These are phyloP conservation scores for Drosophila falleni DNA, from an alignment of 2,888 invertebrate species.

Conservation along the genomic window DNA sequence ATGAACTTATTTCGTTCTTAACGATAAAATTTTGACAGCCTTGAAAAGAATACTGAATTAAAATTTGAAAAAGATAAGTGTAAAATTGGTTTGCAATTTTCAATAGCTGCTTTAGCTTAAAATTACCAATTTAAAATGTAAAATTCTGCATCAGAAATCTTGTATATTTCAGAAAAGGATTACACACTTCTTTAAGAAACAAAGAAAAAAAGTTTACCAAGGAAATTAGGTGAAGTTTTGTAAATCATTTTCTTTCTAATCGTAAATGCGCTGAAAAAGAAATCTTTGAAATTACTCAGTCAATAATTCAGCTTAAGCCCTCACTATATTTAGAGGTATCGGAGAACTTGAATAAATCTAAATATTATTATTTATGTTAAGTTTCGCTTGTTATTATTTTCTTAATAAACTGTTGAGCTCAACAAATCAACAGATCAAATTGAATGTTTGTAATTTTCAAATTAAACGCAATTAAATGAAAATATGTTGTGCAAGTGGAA, in stretches of 20 bases:
- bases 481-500: slow-evolving; percentile 54
- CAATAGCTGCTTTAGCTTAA: too few species aligned
- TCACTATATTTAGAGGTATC: too few species aligned
- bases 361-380: slow-evolving; percentile 2
- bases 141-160: too few species aligned
- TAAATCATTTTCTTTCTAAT: too few species aligned
- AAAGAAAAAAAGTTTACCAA: too few species aligned
- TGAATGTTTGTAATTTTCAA: slow-evolving; percentile 42
- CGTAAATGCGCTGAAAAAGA: neutral
- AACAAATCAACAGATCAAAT: slow-evolving; percentile 31
- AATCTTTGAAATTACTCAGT: neutral
- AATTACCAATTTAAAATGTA: too few species aligned
- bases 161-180: too few species aligned
- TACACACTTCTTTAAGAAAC: too few species aligned
- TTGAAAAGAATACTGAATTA: neutral
- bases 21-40: neutral
- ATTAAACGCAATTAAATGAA: slow-evolving; percentile 66
- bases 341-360: neutral
- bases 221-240: too few species aligned
- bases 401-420: slow-evolving; percentile 12
- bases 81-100: too few species aligned
- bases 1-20: neutral
- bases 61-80: too few species aligned
- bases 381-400: slow-evolving; percentile 4
- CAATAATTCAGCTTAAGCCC: neutral